Evolutionary conservation across 2,797 vertebrate species (phyloP), one percentile per base, ranked within the genome.

Genomic region (Gymnoscopelus microlampas): DNA sequence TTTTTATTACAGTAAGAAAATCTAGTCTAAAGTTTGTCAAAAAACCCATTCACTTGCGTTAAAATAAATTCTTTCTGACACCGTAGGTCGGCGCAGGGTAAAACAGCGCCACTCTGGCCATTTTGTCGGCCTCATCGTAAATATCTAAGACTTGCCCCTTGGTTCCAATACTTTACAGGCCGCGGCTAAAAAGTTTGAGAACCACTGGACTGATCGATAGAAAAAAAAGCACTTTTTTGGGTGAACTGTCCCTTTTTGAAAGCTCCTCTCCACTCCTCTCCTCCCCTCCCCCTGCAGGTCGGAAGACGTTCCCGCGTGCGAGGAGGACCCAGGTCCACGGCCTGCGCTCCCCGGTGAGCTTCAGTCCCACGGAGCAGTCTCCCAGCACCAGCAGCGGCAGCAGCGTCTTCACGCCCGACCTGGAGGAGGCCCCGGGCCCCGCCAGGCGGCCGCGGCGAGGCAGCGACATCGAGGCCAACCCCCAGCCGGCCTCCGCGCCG

Each of bases 251-350:
- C 10, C 51, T 19, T 19, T 1, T 12, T 19, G 19, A 19, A 19
- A 19, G 19, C 19, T 19, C 19, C 19, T 19, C 19, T 19, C 19
- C 19, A 1, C 26, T 32, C 57, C 3, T 57, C 66, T 80, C 5
- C 2, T 12, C n/a, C 14, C 75, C 35, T 39, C 0, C 77, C 32
- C 9, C n/a, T 53, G 2, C 87, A 99, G 98, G 98, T 35, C 95
- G 98, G 70, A 99, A 99, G 89, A 99, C 98, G 3, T 99, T 99
- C 87, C 98, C 98, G 13, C 95, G 98, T 54, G 98, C 97, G 48
- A 93, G 98, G 61, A 94, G 98, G 60, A 98, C 96, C 2, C 98
- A 99, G 84, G 96, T 96, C 7, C 97, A 96, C 71, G 95, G 90
- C 58, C 96, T 99, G 77, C 95, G 97, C 5, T 99, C 97, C 0